phyloP scores from a whole-genome alignment of 2,888 invertebrate genomes.

The Cataglyphis altisquamis region DNA sequence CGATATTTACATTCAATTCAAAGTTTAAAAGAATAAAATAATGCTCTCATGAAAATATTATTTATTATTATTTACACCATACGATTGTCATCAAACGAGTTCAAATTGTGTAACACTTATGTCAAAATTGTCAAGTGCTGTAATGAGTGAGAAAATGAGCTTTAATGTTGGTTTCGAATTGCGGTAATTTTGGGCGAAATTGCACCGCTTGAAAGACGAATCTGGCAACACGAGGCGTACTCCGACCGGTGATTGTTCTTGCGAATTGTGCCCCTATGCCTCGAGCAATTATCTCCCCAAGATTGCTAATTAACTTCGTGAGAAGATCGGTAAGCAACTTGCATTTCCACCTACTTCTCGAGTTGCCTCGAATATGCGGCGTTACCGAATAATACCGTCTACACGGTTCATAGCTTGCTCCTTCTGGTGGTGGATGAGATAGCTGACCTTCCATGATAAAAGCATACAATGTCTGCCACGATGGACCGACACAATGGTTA shows the following conservation, averaged over 20 bases:
- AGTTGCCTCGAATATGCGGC: conserved; percentile 39
- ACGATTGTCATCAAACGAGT: neutral
- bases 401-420: conserved; percentile 15
- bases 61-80: neutral
- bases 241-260: conserved; percentile 52
- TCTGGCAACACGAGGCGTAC: conserved; percentile 51
- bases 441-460: conserved; percentile 50
- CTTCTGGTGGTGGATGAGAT: conserved; percentile 20
- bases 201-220: conserved; percentile 31
- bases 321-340: conserved; percentile 74
- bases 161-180: conserved; percentile 19
- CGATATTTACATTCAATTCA: neutral
- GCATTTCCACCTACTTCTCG: conserved; percentile 71
- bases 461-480: conserved; percentile 27
- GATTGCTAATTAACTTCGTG: conserved; percentile 82
- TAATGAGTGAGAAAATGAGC: conserved; percentile 15
- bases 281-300: conserved; percentile 77
- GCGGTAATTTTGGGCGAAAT: conserved; percentile 42
- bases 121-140: neutral
- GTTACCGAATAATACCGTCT: conserved; percentile 46
- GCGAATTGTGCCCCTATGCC: conserved; percentile 67
- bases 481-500: conserved; percentile 47
- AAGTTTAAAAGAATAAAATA: neutral
- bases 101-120: neutral
- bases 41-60: conserved; percentile 5